Conservation (phyloP, 2,888 invertebrate species). For the Zelleria hepariella region DNA sequence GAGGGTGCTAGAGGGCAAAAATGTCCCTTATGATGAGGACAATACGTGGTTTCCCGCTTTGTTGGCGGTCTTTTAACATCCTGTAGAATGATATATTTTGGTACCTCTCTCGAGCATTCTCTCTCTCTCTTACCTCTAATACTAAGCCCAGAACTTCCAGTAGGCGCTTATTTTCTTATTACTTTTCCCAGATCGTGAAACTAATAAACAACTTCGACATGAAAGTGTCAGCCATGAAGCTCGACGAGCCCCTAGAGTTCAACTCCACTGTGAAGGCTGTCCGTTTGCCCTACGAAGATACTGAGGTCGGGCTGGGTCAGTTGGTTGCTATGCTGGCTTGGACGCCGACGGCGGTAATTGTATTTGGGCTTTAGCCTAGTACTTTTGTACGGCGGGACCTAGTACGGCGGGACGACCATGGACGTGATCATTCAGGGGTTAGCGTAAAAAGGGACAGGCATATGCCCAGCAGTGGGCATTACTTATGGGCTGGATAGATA, state of each 20-base stretch:
- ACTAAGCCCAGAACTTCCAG: background rate
- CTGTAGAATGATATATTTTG: no score
- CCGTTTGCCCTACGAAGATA: conserved; percentile 34
- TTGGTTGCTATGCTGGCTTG: conserved; percentile 49
- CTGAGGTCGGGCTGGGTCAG: conserved; percentile 40
- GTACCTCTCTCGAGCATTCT: background rate
- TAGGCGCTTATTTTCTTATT: background rate
- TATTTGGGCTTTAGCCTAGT: background rate
- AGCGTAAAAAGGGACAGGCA: no score
- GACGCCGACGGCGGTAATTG: conserved; percentile 53
- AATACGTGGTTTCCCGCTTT: no score
- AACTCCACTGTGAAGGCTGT: conserved; percentile 32
- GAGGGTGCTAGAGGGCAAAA: no score
- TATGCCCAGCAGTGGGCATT: no score
- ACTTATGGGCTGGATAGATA: no score
- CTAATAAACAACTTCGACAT: conserved; percentile 55
- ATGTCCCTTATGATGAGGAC: no score
- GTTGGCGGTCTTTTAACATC: no score
- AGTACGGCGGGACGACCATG: background rate
- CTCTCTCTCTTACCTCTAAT: background rate
- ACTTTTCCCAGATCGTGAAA: conserved; percentile 40
- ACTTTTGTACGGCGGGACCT: background rate
- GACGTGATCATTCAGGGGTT: no score
- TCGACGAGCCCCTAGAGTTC: conserved; percentile 31
- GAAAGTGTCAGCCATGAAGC: conserved; percentile 46